Evolutionary conservation across 2,797 vertebrate species (phyloP).

Genomic region (Mormyrus hasselquistii): DNA sequence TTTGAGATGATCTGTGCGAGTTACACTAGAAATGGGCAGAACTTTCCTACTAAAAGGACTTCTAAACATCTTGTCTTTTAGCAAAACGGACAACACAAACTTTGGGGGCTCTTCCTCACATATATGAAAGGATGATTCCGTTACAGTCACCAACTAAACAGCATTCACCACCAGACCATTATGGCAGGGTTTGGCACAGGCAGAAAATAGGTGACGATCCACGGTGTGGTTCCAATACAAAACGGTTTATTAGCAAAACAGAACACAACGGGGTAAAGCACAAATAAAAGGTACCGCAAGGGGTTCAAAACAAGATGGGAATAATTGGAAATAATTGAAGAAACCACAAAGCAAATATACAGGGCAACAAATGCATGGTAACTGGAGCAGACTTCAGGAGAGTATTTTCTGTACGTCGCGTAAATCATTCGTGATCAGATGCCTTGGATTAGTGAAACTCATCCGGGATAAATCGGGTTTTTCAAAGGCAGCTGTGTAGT

Average conservation of each 20-base stretch:
- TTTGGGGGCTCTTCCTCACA: background rate
- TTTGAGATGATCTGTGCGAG: conserved; percentile 17
- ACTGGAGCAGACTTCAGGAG: background rate
- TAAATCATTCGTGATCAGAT: too few relatives aligned
- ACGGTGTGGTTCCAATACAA: background rate
- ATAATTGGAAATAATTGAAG: background rate
- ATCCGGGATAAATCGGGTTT: too few relatives aligned
- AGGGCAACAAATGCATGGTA: background rate
- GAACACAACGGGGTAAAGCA: background rate
- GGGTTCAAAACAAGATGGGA: background rate
- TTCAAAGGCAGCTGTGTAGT: too few relatives aligned
- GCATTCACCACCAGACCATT: background rate
- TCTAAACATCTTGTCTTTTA: background rate
- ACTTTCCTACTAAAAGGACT: background rate
- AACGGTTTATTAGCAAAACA: background rate
- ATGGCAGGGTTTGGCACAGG: background rate
- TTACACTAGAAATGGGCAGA: conserved; percentile 12
- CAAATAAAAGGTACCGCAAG: background rate
- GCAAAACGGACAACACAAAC: background rate
- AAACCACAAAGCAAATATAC: background rate
- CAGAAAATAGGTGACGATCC: background rate
- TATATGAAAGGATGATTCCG: background rate
- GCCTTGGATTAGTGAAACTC: too few relatives aligned
- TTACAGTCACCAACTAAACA: background rate
- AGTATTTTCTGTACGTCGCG: too few relatives aligned